These are phyloP conservation scores for Pilophorus perplexus DNA, from an alignment of 2,888 invertebrate species.

Conservation along the genomic window DNA sequence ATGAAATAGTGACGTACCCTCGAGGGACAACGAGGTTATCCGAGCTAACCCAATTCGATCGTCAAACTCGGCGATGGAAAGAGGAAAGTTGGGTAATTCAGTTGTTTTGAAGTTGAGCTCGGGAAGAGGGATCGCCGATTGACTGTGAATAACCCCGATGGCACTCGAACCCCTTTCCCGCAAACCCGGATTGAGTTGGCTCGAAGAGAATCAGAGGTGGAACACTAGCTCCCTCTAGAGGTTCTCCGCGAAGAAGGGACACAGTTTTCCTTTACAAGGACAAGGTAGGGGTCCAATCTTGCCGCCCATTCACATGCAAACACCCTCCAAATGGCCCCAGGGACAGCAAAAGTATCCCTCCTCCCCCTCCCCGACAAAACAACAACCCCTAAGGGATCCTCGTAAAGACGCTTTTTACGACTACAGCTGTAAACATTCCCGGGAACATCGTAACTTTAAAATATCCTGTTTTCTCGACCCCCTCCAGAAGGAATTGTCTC, in stretches of 20 bases:
- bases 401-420: no score
- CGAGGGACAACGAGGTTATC: no score
- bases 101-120: not conserved
- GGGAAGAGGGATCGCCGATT: not conserved
- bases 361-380: no score
- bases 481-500: no score
- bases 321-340: not conserved
- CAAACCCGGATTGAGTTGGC: not conserved
- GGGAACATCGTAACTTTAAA: slow-evolving; percentile 9
- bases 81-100: not conserved
- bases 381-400: no score
- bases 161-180: not conserved
- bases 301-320: slow-evolving; percentile 13
- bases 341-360: no score
- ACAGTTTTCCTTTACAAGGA: not conserved
- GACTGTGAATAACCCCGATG: not conserved
- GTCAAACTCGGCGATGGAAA: no score
- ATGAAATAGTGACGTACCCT: no score
- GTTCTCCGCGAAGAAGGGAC: not conserved
- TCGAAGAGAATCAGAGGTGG: not conserved
- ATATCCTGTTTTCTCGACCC: slow-evolving; percentile 1
- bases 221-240: not conserved
- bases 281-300: not conserved
- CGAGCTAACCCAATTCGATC: no score
- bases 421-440: slow-evolving; percentile 17